A percentile compares a stretch with the other conserved stretches of the same genome.
These are phyloP conservation scores for Leptocoma aspasia DNA, from an alignment of 2,113 vertebrate genomes.

Conservation along the genomic window DNA sequence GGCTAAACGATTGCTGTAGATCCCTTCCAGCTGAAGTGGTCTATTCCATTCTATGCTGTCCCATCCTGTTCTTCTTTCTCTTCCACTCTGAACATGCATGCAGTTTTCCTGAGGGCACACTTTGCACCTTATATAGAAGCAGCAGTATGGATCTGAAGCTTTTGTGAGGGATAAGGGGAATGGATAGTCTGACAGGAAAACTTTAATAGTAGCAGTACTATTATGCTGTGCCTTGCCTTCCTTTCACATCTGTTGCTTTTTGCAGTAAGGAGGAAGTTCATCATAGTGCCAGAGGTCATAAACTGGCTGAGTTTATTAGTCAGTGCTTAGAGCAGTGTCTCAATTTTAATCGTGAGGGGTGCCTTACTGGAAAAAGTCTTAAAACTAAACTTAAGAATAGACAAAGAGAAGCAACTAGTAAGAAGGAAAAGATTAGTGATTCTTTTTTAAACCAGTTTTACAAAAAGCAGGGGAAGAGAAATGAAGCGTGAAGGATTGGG, in stretches of 20 bases:
- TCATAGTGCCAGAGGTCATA: not conserved
- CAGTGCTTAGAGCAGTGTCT: not conserved
- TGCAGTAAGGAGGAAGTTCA: not conserved
- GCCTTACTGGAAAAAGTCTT: not conserved
- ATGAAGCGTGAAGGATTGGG: not conserved
- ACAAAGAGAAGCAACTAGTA: not conserved
- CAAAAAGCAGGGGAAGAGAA: not conserved
- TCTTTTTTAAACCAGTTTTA: not conserved
- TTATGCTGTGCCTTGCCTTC: not conserved
- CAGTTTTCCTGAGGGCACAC: not conserved
- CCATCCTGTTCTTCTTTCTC: not conserved
- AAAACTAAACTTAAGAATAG: not conserved
- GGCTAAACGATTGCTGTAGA: not conserved
- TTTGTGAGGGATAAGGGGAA: not conserved
- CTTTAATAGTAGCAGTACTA: not conserved
- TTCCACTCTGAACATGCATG: not conserved
- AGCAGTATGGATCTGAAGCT: not conserved
- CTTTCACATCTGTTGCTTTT: not conserved
- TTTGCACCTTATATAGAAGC: not conserved
- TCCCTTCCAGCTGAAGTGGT: not conserved
- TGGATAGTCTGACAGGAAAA: not conserved
- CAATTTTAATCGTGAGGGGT: not conserved
- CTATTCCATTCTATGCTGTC: not conserved
- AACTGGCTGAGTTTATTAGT: not conserved
- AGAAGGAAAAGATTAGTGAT: not conserved